A percentile compares a stretch with the other conserved stretches of the same genome.
Conservation (phyloP, 2,113 vertebrate genomes). For the Todiramphus chloris region DNA sequence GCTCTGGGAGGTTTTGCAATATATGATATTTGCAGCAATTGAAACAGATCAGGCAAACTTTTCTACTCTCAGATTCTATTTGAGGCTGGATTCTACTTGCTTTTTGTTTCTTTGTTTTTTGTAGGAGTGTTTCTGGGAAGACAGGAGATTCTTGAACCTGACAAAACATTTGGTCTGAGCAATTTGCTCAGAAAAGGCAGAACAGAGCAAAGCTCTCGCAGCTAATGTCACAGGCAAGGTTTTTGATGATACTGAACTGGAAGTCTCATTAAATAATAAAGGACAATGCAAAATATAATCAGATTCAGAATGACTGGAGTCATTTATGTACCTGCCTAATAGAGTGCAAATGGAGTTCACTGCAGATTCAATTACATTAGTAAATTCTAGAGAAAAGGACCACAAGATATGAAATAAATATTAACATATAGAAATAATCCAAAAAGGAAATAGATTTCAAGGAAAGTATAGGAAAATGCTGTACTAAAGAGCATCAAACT, state of each 20-base stretch:
- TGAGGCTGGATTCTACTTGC: neutral
- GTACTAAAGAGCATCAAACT: neutral
- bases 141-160: neutral
- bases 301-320: slow-evolving; percentile 17
- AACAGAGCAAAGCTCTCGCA: neutral
- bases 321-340: slow-evolving; percentile 10
- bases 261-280: slow-evolving; percentile 52
- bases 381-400: neutral
- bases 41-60: neutral
- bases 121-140: neutral
- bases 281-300: slow-evolving; percentile 45
- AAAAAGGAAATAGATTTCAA: neutral
- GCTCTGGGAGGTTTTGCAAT: neutral
- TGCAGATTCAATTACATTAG: neutral
- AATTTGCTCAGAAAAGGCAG: neutral
- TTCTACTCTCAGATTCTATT: neutral
- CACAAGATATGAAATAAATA: neutral
- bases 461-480: neutral
- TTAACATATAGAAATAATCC: neutral
- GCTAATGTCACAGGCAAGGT: neutral
- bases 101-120: neutral
- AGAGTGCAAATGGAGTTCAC: slow-evolving; percentile 26
- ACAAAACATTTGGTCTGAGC: neutral
- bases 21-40: neutral
- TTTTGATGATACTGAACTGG: slow-evolving; percentile 31